Evolutionary conservation across 2,113 vertebrate species (phyloP), one percentile per base, ranked within the genome.

Genomic region (Coracopsis vasa): DNA sequence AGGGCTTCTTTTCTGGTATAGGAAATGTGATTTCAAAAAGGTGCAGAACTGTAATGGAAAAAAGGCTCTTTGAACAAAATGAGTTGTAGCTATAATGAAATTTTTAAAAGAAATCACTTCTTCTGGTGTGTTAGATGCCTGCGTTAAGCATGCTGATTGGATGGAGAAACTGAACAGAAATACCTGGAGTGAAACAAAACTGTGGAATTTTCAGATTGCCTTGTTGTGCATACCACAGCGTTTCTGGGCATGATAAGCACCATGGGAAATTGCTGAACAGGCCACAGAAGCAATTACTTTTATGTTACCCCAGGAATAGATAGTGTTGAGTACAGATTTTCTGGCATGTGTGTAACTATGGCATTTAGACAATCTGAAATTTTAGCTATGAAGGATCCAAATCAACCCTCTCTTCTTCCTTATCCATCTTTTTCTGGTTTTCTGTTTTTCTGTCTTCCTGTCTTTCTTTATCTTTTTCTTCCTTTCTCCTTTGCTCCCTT

Each of bases 391-490:
- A 83, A 11, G 4, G 25, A 33, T 66, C 5, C 31, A 50, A 74
- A 61, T 35, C 20, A 53, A 15, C 2, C 7, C 2, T 27, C 2
- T 31, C 18, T 86, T 8, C 3, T 2, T 67, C 13, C 11, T 27
- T 15, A 7, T 44, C 6, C 4, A 1, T 21, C 5, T n/a, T 11
- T 44, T 37, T 54, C 3, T 27, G 0, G 1, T 80, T 75, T 79
- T 5, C 3, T 64, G 0, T 66, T 80, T 75, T 79, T 5, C 3
- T 64, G 0, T 66, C 18, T 72, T 71, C 9, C 2, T 45, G 4
- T 39, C 2, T 3, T 15, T 51, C 11, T 39, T 48, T 20, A 2
- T 18, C 1, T n/a, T 72, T 78, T 47, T 51, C 11, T 69, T 56
- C 6, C 2, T 44, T 45, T 61, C 5, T 35, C 8, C 5, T 45